Evolutionary conservation across 2,797 vertebrate species (phyloP), one percentile per base, ranked within the genome.

Genomic region (Danio jaintianensis): DNA sequence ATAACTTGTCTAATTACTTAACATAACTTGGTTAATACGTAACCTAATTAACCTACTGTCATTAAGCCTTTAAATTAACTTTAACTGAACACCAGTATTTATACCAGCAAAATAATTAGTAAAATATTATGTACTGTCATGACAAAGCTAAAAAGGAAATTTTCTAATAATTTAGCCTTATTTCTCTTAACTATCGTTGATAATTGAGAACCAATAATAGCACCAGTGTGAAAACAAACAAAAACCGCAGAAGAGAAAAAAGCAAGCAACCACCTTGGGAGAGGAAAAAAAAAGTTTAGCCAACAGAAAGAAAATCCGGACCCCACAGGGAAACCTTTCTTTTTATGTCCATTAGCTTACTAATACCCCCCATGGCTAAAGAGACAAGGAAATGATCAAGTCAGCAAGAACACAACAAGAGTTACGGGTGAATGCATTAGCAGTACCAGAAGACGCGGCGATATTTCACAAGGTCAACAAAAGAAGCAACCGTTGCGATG

Each of bases 391-490:
- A 86, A 90, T 80, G 43, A 88, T 89, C 78, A 81, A 87, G 91
- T 91, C 90, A 92, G 91, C 91, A 91, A 85, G 88, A 92, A 84
- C 80, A 85, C 86, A 90, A 89, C 82, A 89, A 53, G 89, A 77
- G 83, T 88, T 82, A 64, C 48, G 82, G 84, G 85, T 90, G 85
- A 91, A 91, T 89, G 91, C 87, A 89, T 92, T 90, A 86, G 85
- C 88, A 56, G 71, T 61, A 50, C 84, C 85, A 92, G 89, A 91
- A 89, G 90, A 90, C 86, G 86, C 61, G 80, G 86, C 82, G 89
- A 92, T 92, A 92, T 94, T 94, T 94, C 93, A 94, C 94, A 92
- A 88, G 93, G 94, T 94, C 92, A 93, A 95, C 93, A 94, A 93
- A 95, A 94, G 90, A 90, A 92, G 91, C 87, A 89, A 90, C 92